These are phyloP conservation scores for Prorops nasuta DNA, from an alignment of 1,140 invertebrate species.

Conservation along the genomic window DNA sequence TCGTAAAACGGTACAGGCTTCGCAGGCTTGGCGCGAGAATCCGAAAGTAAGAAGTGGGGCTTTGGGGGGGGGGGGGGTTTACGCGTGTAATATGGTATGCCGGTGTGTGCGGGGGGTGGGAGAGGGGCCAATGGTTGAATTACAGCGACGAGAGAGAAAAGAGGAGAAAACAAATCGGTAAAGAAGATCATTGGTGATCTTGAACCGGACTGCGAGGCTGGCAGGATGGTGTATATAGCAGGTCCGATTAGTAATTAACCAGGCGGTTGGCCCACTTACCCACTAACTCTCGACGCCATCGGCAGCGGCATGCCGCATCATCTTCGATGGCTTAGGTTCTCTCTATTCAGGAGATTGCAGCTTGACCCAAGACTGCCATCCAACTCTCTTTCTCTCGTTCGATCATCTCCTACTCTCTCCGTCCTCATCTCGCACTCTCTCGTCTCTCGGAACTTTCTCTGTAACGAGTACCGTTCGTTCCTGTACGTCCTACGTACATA, in stretches of 20 bases:
- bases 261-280: slow-evolving; percentile 51
- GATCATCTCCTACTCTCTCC: slow-evolving; percentile 4
- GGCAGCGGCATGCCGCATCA: slow-evolving; percentile 2
- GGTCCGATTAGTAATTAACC: slow-evolving; percentile 45
- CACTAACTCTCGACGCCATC: slow-evolving; percentile 43
- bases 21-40: no score
- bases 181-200: no score
- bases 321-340: slow-evolving; percentile 18
- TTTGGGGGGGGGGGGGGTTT: no score
- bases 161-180: no score
- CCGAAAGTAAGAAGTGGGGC: no score
- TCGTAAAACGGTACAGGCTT: no score
- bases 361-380: background rate
- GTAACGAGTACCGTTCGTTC: slow-evolving; percentile 49
- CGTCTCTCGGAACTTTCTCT: slow-evolving; percentile 44
- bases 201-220: no score
- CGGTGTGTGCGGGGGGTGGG: no score
- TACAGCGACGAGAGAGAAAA: no score
- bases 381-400: slow-evolving; percentile 16
- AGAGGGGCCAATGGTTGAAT: no score
- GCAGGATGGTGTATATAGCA: slow-evolving; percentile 28
- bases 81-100: no score
- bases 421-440: slow-evolving; percentile 4
- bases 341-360: slow-evolving; percentile 19
- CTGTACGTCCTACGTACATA: background rate